Base-by-base conservation (phyloP, 2,113 vertebrate genomes). In the Beaufortia kweichowensis region DNA sequence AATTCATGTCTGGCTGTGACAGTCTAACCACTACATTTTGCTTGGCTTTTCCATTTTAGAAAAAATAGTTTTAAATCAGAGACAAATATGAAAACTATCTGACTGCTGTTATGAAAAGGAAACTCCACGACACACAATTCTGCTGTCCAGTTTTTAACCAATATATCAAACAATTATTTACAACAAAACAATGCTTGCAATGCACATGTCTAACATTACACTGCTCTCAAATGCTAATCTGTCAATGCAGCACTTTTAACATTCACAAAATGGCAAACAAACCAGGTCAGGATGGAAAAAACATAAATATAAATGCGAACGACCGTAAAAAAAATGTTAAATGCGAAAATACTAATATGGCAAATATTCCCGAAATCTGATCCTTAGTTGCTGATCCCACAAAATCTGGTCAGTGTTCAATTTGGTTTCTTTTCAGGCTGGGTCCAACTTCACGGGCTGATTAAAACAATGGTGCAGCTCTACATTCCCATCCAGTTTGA, bases 401-500 rank as follows among this genome's bases (percentile, higher is more conserved):
- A 10, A 26, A 4, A 48, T 74, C 56, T 62, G 71, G 8, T 35
- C 1, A n/a, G 21, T 56, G 68, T 21, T 74, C 24, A 74, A 46
- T 21, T 46, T 61, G 26, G 10, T 62, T 74, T 60, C 4, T 73
- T 61, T 61, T 31, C 39, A 61, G 41, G 56, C 57, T 62, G 35
- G 57, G 39, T 74, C 57, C 71, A 74, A 74, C 71, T 74, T 62
- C 56, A 61, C 55, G 33, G 24, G 53, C 33, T 59, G 33, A 72
- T 46, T 74, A 74, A 74, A 74, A 74, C 71, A 74, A 74, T 46
- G 26, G 39, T 62, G 39, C 57, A 61, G 57, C 57, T 74, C 35
- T 60, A 31, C 71, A 74, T 23, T 74, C 10, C 26, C 19, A 21
- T 61, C 39, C 35, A 62, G 57, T 19, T 48, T 39, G 19, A 26